phyloP scores from a whole-genome alignment of 2,888 invertebrate species.

The Ptilodon capucinus region DNA sequence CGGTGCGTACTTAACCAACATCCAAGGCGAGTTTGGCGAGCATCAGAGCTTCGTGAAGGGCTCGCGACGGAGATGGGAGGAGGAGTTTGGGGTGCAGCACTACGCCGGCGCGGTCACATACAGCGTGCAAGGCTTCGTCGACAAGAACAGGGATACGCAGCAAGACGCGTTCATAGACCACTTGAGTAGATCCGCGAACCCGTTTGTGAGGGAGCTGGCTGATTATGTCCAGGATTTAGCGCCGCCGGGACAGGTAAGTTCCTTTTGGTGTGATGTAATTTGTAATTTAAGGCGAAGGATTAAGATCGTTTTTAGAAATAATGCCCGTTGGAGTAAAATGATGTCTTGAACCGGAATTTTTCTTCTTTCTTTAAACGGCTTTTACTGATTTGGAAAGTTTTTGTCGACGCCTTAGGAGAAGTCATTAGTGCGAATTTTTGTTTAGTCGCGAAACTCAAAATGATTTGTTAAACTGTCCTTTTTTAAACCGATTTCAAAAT shows the following conservation, averaged over 20 bases:
- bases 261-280: no score
- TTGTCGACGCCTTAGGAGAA: no score
- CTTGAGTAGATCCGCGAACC: conserved; percentile 91
- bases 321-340: no score
- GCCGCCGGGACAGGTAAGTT: conserved; percentile 85
- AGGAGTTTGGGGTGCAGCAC: conserved; percentile 94
- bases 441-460: no score
- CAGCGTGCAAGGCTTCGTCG: conserved; percentile 90
- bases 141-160: conserved; percentile 96
- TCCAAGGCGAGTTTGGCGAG: conserved; percentile 92
- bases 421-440: no score
- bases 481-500: no score
- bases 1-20: conserved; percentile 92
- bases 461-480: no score
- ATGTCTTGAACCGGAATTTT: no score
- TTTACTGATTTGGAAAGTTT: no score
- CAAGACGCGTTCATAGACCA: conserved; percentile 96
- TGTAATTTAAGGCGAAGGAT: no score
- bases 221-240: conserved; percentile 79
- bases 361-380: no score
- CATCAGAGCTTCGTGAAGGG: conserved; percentile 94
- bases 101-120: conserved; percentile 96
- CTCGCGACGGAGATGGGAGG: conserved; percentile 94
- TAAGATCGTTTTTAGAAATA: no score
- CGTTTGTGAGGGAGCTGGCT: conserved; percentile 90